Evolutionary conservation across 2,113 vertebrate species (phyloP).

Genomic region (Rhagologus leucostigma): DNA sequence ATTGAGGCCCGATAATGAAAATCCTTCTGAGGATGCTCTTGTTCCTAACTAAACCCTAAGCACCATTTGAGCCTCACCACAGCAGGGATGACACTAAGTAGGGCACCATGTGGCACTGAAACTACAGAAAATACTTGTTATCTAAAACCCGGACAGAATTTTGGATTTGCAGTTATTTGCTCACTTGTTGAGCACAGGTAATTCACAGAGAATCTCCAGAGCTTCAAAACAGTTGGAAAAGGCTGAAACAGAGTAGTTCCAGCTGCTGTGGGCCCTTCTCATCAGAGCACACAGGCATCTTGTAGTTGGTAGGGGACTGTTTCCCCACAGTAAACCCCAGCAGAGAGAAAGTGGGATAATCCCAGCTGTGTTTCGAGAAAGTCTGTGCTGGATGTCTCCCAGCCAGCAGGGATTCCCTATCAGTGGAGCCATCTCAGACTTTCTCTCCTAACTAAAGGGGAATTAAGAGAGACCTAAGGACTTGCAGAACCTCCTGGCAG

Average conservation of each 20-base stretch:
- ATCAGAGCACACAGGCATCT: neutral
- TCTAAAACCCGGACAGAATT: neutral
- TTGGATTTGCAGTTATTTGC: neutral
- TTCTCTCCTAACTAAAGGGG: neutral
- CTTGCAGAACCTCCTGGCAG: neutral
- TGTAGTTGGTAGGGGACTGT: fast-evolving
- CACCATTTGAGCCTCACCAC: neutral
- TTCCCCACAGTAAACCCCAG: neutral
- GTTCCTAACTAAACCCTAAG: neutral
- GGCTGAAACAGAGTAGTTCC: neutral
- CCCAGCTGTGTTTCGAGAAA: neutral
- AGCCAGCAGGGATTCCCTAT: neutral
- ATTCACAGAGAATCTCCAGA: neutral
- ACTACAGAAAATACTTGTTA: neutral
- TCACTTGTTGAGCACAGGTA: neutral
- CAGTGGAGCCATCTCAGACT: conserved; percentile 10
- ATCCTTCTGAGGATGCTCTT: conserved; percentile 47
- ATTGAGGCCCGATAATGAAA: conserved; percentile 44
- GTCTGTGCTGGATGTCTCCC: neutral
- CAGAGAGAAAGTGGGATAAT: conserved; percentile 19
- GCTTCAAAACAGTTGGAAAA: neutral
- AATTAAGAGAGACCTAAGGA: neutral
- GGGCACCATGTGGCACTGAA: neutral
- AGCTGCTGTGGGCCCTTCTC: neutral
- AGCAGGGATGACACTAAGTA: neutral